Base-by-base conservation (phyloP, 2,797 vertebrate species). In the Hoplostethus mediterraneus region DNA sequence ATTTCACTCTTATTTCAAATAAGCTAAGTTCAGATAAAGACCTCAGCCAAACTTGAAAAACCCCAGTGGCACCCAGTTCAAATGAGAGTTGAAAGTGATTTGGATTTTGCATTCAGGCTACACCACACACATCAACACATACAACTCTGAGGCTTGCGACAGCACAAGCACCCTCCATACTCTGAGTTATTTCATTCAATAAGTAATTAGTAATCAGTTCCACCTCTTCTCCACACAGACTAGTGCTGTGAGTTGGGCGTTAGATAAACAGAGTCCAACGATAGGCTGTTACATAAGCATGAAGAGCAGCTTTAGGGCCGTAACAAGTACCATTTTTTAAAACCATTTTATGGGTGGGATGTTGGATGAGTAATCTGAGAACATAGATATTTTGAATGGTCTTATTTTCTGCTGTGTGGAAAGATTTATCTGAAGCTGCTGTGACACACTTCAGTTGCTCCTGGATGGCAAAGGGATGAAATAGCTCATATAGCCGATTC, bases 351-450 rank as follows among this genome's bases (percentile, higher is more conserved):
- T 44, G 12, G 0, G 12, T 13, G 14, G 11, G 12, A 4, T 14
- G 12, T 44, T 12, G 13, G 42, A 2, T 44, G 42, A 4, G 13
- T 13, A 44, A 44, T 44, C 3, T 44, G 42, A 44, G 42, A 44
- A 14, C 12, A 44, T 12, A 11, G 9, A 3, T 42, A 12, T 44
- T 17, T 17, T 8, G n/a, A n/a, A n/a, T 49, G 16, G 30, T 40
- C 4, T 38, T 11, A 33, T 59, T 59, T 42, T 25, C 2, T 33
- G 30, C 30, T 16, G 30, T 31, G 53, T 16, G 30, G 53, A 55
- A 13, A 4, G 5, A 54, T 13, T 13, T 31, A 6, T 66, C 63
- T 66, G 51, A 66, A 17, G 45, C 59, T 55, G 63, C 38, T 52
- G 38, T 44, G 38, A 9, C 25, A 48, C 30, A 53, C 6, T 12